Base-by-base conservation (phyloP, 2,113 vertebrate genomes). In the Rhineura floridana region DNA sequence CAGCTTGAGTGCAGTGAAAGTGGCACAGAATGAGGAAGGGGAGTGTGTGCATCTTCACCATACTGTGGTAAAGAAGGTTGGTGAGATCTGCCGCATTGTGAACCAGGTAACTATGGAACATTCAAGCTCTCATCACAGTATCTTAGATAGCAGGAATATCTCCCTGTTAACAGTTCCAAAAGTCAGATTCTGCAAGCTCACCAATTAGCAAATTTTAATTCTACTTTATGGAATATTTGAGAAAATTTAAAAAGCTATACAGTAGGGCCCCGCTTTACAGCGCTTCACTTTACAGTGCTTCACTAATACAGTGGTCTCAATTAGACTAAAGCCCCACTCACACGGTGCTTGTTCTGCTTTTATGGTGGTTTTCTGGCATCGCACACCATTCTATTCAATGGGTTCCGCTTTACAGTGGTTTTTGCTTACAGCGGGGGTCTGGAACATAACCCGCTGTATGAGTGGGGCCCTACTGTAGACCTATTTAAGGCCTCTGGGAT, bases 51-150 rank as follows among this genome's bases (percentile, higher is more conserved):
- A 96, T 67, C 97, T 99, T 80, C 98, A 99, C 94, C 98, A 98
- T 48, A 92, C 96, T 80, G 96, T 99, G 75, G 98, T 99, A 86
- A 97, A 97, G 92, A 98, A 97, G 91, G 98, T 99, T 21, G 98
- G 98, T 21, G 99, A 99, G 93, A 98, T 99, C 94, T 99, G 99
- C 95, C 96, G 98, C 65, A 96, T 98, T 33, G 98, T 99, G 78
- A 99, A 99, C 88, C 99, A 99, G 98, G 99, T 99, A 95, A 96
- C 8, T 88, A 50, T 77, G 91, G 63, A 85, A 19, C 67, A 73
- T 69, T 52, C 6, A 5, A 12, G 6, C 23, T 55, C 28, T 55
- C 89, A 19, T 69, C 81, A 13, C 21, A 44, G 28, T 10, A 86
- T 11, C 23, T 81, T 80, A 90, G 55, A 39, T 90, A 44, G 42